Percentiles rank a stretch among this genome's conserved stretches.
Conservation (phyloP, 2,888 invertebrate genomes). For the Lypha dubia region DNA sequence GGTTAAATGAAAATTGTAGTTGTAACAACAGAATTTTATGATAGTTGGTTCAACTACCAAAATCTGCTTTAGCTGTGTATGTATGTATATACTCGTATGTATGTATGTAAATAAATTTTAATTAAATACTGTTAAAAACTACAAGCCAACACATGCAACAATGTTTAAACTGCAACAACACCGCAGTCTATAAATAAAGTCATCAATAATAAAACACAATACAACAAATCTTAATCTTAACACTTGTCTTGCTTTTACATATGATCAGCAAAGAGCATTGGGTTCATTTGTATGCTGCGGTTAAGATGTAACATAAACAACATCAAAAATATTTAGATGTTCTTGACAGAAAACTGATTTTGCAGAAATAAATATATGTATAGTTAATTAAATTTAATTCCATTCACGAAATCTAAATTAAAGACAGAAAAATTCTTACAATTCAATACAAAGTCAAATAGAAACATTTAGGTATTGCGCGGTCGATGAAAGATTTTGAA, state of each 20-base stretch:
- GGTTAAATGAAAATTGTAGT: no score
- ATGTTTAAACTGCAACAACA: conserved; percentile 14
- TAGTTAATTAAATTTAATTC: conserved; percentile 41
- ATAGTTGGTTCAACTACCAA: no score
- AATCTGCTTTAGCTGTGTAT: no score
- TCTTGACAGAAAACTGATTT: conserved; percentile 27
- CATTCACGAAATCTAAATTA: conserved; percentile 37
- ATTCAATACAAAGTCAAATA: background rate
- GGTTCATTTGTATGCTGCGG: conserved; percentile 60
- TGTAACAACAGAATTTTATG: no score
- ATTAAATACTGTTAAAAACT: no score
- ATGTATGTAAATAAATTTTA: no score
- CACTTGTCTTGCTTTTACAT: conserved; percentile 21
- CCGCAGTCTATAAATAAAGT: background rate
- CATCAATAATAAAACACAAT: background rate
- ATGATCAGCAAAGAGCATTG: conserved; percentile 28
- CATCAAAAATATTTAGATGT: conserved; percentile 6
- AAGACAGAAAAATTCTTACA: conserved; percentile 2
- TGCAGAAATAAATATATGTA: conserved; percentile 27
- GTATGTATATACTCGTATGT: no score
- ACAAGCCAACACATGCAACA: no score
- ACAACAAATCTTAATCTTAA: conserved; percentile 31
- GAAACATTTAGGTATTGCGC: background rate
- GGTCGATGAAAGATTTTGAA: background rate
- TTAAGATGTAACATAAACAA: conserved; percentile 47